Percentiles rank a stretch among this genome's conserved stretches.
These are phyloP conservation scores for Pseudochirops corinnae DNA, from an alignment of 2,797 vertebrate species.

Conservation along the genomic window DNA sequence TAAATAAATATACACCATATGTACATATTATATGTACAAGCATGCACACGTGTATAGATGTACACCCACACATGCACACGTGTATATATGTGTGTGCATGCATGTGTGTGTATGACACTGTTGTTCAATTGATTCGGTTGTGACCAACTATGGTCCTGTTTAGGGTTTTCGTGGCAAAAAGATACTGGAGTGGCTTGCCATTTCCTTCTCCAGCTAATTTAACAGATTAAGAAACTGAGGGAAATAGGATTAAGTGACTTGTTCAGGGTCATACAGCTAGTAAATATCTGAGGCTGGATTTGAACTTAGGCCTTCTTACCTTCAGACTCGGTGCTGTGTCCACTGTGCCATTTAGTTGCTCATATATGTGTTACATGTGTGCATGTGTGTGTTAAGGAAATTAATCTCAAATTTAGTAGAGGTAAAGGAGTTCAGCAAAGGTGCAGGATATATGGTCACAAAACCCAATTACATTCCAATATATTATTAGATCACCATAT, in stretches of 20 bases:
- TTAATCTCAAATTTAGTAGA: background rate
- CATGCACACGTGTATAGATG: too few species aligned
- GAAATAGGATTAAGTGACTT: background rate
- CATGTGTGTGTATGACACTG: background rate
- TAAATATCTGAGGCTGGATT: background rate
- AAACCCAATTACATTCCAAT: background rate
- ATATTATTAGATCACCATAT: background rate
- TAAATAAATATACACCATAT: background rate
- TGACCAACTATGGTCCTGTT: background rate
- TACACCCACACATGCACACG: too few species aligned
- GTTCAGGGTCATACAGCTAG: background rate
- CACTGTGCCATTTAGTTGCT: background rate
- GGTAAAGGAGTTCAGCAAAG: background rate
- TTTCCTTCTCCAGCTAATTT: background rate
- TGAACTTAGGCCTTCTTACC: background rate
- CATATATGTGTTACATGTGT: background rate
- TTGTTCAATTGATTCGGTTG: background rate
- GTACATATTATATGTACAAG: too few species aligned
- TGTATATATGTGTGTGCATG: background rate
- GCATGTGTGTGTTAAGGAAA: background rate
- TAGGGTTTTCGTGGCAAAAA: background rate
- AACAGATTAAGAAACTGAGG: background rate
- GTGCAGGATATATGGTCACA: background rate
- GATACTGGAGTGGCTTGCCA: background rate
- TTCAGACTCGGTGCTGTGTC: background rate